Evolutionary conservation across 2,113 vertebrate species (phyloP).

Genomic region (Thunnus maccoyii): DNA sequence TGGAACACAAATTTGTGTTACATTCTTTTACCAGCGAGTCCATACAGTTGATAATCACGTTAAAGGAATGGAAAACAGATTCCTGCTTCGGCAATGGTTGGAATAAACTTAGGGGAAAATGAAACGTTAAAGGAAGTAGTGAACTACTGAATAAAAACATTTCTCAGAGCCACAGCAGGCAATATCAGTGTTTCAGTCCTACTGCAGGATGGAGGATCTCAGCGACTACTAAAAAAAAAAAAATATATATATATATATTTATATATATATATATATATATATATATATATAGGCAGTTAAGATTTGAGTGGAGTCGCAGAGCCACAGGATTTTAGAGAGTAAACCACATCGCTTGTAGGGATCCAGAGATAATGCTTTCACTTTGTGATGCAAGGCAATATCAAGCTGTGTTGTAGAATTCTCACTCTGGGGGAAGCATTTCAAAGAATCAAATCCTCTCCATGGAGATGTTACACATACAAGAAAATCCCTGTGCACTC

Average conservation of each 20-base stretch:
- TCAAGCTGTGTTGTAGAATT: slow-evolving; percentile 84
- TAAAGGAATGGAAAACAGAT: slow-evolving; percentile 49
- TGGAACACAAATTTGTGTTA: slow-evolving; percentile 25
- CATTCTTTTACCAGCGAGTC: slow-evolving; percentile 20
- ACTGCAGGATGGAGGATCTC: slow-evolving; percentile 55
- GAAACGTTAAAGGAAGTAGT: slow-evolving; percentile 51
- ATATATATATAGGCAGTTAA: slow-evolving; percentile 51
- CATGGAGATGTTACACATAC: slow-evolving; percentile 78
- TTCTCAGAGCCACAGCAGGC: slow-evolving; percentile 58
- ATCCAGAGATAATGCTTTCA: slow-evolving; percentile 89
- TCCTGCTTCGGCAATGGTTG: slow-evolving; percentile 29
- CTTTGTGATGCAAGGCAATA: slow-evolving; percentile 88
- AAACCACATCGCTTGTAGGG: slow-evolving; percentile 83
- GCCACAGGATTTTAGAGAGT: slow-evolving; percentile 74
- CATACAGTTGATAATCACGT: slow-evolving; percentile 28
- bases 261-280: slow-evolving; percentile 21
- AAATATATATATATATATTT: slow-evolving; percentile 23
- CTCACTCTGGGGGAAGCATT: slow-evolving; percentile 86
- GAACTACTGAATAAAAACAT: slow-evolving; percentile 68
- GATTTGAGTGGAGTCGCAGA: slow-evolving; percentile 61
- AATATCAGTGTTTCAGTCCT: slow-evolving; percentile 57
- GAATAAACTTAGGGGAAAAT: slow-evolving; percentile 59
- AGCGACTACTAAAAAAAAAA: slow-evolving; percentile 45
- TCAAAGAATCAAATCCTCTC: slow-evolving; percentile 89
- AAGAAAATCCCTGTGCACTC: slow-evolving; percentile 67